Evolutionary conservation across 2,797 vertebrate genomes (phyloP).

Genomic region (Limosa lapponica): DNA sequence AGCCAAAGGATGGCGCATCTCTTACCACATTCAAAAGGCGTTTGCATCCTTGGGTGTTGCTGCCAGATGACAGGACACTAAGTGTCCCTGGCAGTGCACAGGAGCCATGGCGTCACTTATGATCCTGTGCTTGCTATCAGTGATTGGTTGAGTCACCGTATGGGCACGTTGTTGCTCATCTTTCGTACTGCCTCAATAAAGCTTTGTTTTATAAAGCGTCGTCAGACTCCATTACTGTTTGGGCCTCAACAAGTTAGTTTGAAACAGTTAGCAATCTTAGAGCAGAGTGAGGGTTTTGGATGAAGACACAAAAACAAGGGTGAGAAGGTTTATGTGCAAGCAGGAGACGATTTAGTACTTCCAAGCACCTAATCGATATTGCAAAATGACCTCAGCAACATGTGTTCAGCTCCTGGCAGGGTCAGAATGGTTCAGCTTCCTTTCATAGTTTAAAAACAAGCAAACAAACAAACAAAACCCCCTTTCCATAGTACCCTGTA

Average conservation of each 20-base stretch:
- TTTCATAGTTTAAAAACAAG: neutral
- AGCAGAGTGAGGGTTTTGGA: neutral
- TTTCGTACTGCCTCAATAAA: neutral
- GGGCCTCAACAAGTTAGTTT: neutral
- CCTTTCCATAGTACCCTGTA: neutral
- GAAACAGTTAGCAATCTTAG: neutral
- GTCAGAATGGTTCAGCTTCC: neutral
- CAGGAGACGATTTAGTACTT: neutral
- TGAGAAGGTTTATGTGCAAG: neutral
- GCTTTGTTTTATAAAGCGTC: neutral
- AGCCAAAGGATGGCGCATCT: neutral
- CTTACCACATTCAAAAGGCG: accelerated
- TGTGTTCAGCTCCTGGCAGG: neutral
- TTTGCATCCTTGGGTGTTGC: neutral
- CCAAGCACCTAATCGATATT: neutral
- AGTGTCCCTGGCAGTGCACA: neutral
- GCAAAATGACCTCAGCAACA: neutral
- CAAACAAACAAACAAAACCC: neutral
- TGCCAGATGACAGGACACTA: accelerated
- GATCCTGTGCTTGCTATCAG: neutral
- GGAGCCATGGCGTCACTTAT: accelerated
- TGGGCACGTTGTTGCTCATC: neutral
- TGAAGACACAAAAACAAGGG: neutral
- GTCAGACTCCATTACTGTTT: neutral
- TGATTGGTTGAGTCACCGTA: accelerated